phyloP scores from a whole-genome alignment of 2,797 vertebrate genomes.

The Phalloptychus januarius region DNA sequence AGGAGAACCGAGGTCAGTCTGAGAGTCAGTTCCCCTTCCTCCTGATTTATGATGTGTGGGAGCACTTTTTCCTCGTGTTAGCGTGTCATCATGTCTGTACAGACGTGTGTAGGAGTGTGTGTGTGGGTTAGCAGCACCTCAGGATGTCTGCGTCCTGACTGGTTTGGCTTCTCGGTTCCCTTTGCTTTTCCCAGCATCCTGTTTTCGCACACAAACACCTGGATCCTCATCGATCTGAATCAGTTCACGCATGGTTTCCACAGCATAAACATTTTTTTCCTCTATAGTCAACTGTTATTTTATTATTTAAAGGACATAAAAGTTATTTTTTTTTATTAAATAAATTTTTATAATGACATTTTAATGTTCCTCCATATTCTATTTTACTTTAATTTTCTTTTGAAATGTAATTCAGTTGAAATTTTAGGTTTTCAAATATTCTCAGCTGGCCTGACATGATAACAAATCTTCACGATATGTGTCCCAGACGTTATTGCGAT shows the following conservation, averaged over 20 bases:
- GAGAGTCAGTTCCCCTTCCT: conserved; percentile 25
- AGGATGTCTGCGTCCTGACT: conserved; percentile 73
- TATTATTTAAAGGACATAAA: not conserved
- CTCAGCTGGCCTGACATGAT: too few relatives aligned
- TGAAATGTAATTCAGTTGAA: not conserved
- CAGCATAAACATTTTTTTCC: not conserved
- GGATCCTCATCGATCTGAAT: conserved; percentile 11
- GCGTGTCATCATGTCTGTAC: conserved; percentile 24
- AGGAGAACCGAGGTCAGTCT: conserved; percentile 21
- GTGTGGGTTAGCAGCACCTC: conserved; percentile 25
- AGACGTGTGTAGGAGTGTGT: conserved; percentile 11
- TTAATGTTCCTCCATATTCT: not conserved
- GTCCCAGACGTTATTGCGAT: too few relatives aligned
- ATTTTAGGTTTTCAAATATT: not conserved
- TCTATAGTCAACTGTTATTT: not conserved
- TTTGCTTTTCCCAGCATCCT: conserved; percentile 50
- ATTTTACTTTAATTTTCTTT: not conserved
- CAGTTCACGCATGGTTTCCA: not conserved
- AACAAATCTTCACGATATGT: too few relatives aligned
- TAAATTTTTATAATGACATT: too few relatives aligned
- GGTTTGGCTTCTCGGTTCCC: conserved; percentile 54
- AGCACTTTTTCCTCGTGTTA: conserved; percentile 12
- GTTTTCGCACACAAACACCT: conserved; percentile 54
- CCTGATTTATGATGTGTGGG: not conserved
- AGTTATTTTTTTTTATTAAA: too few relatives aligned